Percentiles rank a stretch among this genome's conserved stretches.
phyloP scores from a whole-genome alignment of 1,140 invertebrate species.

The Vollenhovia emeryi region DNA sequence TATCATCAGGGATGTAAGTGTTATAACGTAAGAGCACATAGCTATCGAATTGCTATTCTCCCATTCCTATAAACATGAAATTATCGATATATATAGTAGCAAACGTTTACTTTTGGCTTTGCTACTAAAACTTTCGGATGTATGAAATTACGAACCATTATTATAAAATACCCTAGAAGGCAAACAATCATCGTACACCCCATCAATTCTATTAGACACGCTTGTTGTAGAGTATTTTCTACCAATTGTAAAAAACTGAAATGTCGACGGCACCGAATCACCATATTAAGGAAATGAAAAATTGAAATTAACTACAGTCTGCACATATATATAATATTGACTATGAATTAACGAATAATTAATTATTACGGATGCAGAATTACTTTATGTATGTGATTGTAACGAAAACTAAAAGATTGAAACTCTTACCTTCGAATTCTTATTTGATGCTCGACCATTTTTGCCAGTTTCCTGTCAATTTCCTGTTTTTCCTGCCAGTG shows the following conservation, averaged over 20 bases:
- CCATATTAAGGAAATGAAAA: not conserved
- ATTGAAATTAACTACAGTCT: not conserved
- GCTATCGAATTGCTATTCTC: slow-evolving; percentile 54
- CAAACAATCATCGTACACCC: slow-evolving; percentile 77
- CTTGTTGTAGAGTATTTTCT: slow-evolving; percentile 72
- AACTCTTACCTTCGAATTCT: slow-evolving; percentile 23
- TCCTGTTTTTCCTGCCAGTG: not conserved
- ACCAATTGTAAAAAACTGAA: slow-evolving; percentile 70
- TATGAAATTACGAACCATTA: slow-evolving; percentile 67
- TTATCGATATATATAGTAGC: too few relatives aligned
- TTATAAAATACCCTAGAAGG: slow-evolving; percentile 75
- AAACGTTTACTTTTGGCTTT: not conserved
- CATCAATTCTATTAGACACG: slow-evolving; percentile 76
- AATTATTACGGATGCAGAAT: not conserved
- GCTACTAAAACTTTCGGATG: not conserved
- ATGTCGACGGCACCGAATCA: not conserved
- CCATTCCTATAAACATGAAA: slow-evolving; percentile 64
- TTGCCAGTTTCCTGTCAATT: slow-evolving; percentile 60
- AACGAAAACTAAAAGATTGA: not conserved
- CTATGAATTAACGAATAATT: not conserved
- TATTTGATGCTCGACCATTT: slow-evolving; percentile 74
- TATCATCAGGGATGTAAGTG: slow-evolving; percentile 62
- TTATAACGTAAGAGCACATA: slow-evolving; percentile 48
- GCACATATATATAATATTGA: not conserved
- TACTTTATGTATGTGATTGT: not conserved